These are phyloP conservation scores for Pteronura brasiliensis DNA, from an alignment of 2,113 vertebrate genomes.

Conservation along the genomic window DNA sequence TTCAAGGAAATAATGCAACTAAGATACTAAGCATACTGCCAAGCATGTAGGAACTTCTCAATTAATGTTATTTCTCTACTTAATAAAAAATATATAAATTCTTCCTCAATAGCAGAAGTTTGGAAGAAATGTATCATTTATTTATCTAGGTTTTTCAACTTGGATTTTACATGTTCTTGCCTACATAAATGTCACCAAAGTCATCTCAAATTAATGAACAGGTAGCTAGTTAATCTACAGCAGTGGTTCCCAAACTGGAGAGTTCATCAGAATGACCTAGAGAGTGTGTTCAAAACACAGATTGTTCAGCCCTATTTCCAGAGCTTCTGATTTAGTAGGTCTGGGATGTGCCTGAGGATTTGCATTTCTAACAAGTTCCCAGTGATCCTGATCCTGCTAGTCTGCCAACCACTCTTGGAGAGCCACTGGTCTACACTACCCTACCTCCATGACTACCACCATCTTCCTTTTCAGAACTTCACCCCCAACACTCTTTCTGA, in stretches of 20 bases:
- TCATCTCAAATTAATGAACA: background rate
- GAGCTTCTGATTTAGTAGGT: background rate
- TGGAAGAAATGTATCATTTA: background rate
- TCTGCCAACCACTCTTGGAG: background rate
- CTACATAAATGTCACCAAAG: background rate
- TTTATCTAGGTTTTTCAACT: background rate
- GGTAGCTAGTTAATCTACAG: background rate
- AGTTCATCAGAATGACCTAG: background rate
- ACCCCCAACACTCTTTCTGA: background rate
- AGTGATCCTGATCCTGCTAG: background rate
- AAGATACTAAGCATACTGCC: background rate
- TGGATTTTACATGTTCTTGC: background rate
- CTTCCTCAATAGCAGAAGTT: background rate
- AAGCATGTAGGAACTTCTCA: background rate
- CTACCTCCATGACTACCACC: accelerated
- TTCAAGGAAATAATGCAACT: slow-evolving; percentile 12
- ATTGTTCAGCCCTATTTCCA: background rate
- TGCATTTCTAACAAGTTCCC: background rate
- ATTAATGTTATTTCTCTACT: background rate
- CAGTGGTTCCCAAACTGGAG: background rate
- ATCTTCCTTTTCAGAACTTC: background rate
- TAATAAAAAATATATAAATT: background rate
- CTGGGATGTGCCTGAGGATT: background rate
- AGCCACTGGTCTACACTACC: background rate
- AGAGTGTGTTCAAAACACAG: background rate